A percentile compares a stretch with the other conserved stretches of the same genome.
Evolutionary conservation across 2,113 vertebrate species (phyloP).

Genomic region (Platysternon megacephalum): DNA sequence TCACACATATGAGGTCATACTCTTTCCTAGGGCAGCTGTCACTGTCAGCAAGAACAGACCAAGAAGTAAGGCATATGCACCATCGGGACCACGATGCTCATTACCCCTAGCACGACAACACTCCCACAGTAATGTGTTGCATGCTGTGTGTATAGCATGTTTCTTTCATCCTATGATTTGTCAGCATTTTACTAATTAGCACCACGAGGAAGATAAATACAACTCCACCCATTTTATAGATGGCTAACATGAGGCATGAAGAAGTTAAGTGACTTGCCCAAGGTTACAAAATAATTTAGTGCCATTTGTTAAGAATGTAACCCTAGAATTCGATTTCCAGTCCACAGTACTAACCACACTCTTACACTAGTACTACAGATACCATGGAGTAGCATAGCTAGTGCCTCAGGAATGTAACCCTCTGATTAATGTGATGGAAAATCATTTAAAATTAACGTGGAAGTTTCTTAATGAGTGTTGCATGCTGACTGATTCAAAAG

Average conservation of each 20-base stretch:
- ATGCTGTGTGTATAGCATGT: background rate
- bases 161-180: background rate
- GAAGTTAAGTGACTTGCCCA: accelerated
- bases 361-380: background rate
- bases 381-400: background rate
- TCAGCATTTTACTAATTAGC: background rate
- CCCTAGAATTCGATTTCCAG: background rate
- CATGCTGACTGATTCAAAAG: background rate
- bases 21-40: slow-evolving; percentile 22
- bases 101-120: background rate
- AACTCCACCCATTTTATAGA: background rate
- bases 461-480: background rate
- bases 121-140: background rate
- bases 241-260: background rate
- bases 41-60: background rate
- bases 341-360: background rate
- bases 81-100: background rate
- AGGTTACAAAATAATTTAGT: background rate
- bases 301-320: background rate
- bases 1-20: background rate
- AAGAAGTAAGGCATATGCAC: background rate
- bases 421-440: background rate
- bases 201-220: background rate
- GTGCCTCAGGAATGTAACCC: accelerated
- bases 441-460: slow-evolving; percentile 24